Conservation (phyloP, 2,113 vertebrate species). For the Formicarius rufipectus region DNA sequence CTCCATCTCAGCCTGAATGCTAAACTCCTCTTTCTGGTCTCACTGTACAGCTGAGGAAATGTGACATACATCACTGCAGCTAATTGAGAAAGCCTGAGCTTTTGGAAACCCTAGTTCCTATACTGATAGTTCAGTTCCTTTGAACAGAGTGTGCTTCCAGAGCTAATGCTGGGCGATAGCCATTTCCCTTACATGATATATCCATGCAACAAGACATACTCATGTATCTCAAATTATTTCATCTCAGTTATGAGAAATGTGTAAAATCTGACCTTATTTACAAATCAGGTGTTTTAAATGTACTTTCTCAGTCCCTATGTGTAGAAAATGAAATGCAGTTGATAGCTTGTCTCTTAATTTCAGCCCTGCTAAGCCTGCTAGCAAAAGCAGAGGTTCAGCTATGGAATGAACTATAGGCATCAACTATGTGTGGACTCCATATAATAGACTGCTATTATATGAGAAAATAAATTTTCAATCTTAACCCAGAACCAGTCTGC, state of each 20-base stretch:
- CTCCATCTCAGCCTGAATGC: background rate
- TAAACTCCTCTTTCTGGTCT: background rate
- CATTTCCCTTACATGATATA: fast-evolving
- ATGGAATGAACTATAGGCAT: background rate
- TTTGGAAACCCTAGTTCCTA: background rate
- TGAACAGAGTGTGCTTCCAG: background rate
- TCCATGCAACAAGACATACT: background rate
- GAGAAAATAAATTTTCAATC: background rate
- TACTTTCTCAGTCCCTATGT: background rate
- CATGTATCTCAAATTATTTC: background rate
- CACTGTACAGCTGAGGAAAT: background rate
- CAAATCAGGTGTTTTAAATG: background rate
- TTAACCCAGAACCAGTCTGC: background rate
- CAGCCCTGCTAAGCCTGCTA: background rate
- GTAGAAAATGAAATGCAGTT: background rate
- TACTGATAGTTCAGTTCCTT: background rate
- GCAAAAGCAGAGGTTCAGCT: background rate
- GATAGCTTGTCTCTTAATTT: background rate
- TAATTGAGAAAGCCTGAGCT: background rate
- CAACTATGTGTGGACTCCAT: too few species aligned
- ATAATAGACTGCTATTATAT: background rate
- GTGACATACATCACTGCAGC: background rate
- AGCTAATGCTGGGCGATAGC: background rate
- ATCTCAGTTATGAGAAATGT: background rate
- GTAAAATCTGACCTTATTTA: background rate